Percentiles rank a stretch among this genome's conserved stretches.
Evolutionary conservation across 2,113 vertebrate species (phyloP).

Genomic region (Dasyprocta punctata): DNA sequence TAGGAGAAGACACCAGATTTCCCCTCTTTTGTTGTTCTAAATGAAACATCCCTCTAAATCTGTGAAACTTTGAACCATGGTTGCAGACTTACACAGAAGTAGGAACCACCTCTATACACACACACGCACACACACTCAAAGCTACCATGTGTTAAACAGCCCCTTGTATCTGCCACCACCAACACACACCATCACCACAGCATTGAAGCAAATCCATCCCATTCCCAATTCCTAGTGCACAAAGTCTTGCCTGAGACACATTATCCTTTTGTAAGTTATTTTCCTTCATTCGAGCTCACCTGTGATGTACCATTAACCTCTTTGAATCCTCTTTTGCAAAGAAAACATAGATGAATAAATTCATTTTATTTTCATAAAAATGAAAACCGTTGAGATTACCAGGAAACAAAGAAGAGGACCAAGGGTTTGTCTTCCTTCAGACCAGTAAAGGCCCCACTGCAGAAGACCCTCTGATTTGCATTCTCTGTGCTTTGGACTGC

Average conservation of each 20-base stretch:
- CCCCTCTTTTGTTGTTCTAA: neutral
- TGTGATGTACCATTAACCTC: neutral
- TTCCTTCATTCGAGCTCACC: neutral
- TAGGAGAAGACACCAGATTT: neutral
- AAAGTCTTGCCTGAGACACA: neutral
- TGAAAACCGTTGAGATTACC: neutral
- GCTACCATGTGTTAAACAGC: neutral
- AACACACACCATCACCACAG: neutral
- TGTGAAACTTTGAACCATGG: neutral
- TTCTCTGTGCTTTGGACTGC: neutral
- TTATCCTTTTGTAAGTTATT: neutral
- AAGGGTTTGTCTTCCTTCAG: neutral
- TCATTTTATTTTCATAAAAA: constrained; percentile 53
- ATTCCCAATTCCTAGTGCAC: neutral
- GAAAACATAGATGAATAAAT: neutral
- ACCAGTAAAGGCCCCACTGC: neutral
- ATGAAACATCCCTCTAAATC: neutral
- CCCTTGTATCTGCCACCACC: neutral
- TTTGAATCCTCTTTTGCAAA: neutral
- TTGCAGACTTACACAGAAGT: neutral
- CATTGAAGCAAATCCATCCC: neutral
- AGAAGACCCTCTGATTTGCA: neutral
- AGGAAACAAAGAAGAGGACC: neutral
- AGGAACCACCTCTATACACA: neutral
- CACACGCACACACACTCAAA: neutral